Evolutionary conservation across 2,888 invertebrate genomes (phyloP).

Genomic region (Sturmia bella): DNA sequence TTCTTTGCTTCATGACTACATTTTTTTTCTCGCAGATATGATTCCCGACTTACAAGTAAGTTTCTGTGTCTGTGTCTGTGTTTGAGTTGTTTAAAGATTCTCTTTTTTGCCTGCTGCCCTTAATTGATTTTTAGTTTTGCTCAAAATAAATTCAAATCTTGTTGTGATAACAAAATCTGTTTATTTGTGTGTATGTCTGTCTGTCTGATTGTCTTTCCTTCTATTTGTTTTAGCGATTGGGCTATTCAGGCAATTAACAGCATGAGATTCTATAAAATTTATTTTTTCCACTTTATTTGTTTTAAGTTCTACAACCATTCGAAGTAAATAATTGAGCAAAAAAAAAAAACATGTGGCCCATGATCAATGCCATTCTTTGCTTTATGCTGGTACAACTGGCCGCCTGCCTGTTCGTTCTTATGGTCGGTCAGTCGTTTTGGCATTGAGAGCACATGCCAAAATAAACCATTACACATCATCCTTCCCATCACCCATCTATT

Average conservation of each 20-base stretch:
- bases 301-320: conserved; percentile 44
- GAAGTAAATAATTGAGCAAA: conserved; percentile 49
- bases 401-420: conserved; percentile 9
- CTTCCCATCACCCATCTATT: conserved; percentile 52
- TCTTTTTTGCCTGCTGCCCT: conserved; percentile 26
- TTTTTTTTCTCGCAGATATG: conserved; percentile 1
- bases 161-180: conserved; percentile 25
- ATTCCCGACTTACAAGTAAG: conserved; percentile 29
- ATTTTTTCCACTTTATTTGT: conserved; percentile 34
- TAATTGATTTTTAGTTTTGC: conserved; percentile 60
- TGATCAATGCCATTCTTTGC: conserved; percentile 30
- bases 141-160: conserved; percentile 33
- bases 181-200: conserved; percentile 12
- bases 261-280: conserved; percentile 65
- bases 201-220: conserved; percentile 1
- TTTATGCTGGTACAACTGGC: not conserved
- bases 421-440: conserved; percentile 41
- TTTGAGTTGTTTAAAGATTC: not conserved
- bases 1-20: conserved; percentile 39
- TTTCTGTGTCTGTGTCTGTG: not conserved
- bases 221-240: conserved; percentile 19
- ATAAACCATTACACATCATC: conserved; percentile 62
- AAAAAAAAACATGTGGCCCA: conserved; percentile 37
- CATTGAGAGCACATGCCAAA: conserved; percentile 64
- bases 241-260: conserved; percentile 68